phyloP scores from a whole-genome alignment of 2,888 invertebrate genomes.

The Latrodectus hesperus region DNA sequence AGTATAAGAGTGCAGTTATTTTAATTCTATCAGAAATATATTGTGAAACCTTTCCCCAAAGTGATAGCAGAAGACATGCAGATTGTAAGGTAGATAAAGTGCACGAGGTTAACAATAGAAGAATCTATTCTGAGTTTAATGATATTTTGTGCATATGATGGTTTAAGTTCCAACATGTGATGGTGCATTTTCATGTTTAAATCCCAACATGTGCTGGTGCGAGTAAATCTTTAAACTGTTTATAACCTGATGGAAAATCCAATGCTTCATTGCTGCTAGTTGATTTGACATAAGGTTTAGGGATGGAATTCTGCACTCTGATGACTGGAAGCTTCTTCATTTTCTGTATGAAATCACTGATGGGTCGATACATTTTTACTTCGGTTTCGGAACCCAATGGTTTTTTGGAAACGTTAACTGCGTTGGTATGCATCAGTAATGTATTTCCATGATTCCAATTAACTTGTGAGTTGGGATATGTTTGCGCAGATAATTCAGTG shows the following conservation, averaged over 20 bases:
- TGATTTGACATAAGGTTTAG: slow-evolving; percentile 39
- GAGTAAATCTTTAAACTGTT: slow-evolving; percentile 21
- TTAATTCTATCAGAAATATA: no score
- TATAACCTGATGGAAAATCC: slow-evolving; percentile 41
- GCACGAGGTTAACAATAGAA: no score
- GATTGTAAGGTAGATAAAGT: no score
- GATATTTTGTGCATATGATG: no score
- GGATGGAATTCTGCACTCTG: slow-evolving; percentile 34
- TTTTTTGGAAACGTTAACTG: neutral
- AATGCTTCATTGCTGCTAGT: neutral
- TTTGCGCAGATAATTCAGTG: neutral
- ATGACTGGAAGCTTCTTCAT: neutral
- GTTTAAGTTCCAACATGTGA: neutral
- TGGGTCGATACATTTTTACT: neutral
- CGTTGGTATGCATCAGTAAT: no score
- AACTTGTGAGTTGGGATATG: neutral
- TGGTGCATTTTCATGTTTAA: no score
- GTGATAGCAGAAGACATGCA: no score
- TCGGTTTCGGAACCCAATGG: neutral
- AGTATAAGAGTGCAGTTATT: no score
- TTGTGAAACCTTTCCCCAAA: no score
- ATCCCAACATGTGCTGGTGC: slow-evolving; percentile 29
- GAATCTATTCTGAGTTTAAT: no score
- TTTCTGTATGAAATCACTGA: neutral
- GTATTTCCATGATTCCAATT: neutral